Base-by-base conservation (phyloP, 92 coral and sea anemone genomes). In the Epizoanthus fatuus region DNA sequence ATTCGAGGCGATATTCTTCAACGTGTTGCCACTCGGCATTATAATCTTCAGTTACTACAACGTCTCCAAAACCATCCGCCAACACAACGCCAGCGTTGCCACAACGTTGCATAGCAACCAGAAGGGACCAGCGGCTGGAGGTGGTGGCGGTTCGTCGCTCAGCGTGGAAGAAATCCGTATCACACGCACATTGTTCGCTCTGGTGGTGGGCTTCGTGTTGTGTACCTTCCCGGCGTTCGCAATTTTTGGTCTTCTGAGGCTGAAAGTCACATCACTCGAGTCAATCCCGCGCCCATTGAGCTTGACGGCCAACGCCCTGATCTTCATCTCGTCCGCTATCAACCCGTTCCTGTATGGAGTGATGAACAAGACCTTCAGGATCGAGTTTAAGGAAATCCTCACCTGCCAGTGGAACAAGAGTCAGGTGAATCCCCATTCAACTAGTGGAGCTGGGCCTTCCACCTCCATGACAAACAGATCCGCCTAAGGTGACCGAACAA, bases 1-100 rank as follows among this genome's bases (percentile, higher is more conserved):
- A 53, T 77, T 77, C 71, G 82, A 77, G 42, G 82, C 82, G 5
- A 44, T 77, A 14, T 77, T 77, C 70, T 77, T 77, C 22, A 77
- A 77, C 42, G 82, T 77, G 25, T 55, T 77, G 4, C 82, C 82
- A 0, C 70, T 77, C 35, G 20, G 69, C 15, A 60, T 77, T 13
- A 77, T 77, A 19, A 77, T 77, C 44, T 77, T 77, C 71, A 77
- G 82, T 54, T 77, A 77, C 70, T 77, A 77, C 82, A 77, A 77
- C n/a, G 82, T 77, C 37, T 77, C 82, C 42, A 77, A 77, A 56
- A 77, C 82, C 40, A 77, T 77, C 56, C 69, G 82, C 15, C 56
- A 10, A 59, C 82, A 77, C 82, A 77, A 77, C 71, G 57, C 58
- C 12, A 77, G 69, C 40, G 82, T 77, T 1, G 57, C 82, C 2